Evolutionary conservation across 2,797 vertebrate genomes (phyloP), one percentile per base, ranked within the genome.

Genomic region (Staurois parvus): DNA sequence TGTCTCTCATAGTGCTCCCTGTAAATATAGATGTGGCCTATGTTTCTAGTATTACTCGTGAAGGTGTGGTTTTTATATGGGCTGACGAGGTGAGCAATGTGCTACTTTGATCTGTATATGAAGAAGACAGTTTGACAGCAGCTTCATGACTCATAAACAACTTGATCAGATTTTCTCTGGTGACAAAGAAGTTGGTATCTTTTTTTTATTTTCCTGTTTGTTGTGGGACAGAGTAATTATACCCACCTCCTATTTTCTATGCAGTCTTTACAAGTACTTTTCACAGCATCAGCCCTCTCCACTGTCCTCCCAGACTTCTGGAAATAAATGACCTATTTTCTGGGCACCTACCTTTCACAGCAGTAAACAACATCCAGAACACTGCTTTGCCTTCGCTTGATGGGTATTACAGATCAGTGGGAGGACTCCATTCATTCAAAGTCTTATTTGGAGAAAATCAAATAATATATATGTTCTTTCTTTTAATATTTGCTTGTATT

Each of bases 141-240:
- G 74, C 45, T 34, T 8, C 26, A 29, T 84, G 75, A 84, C 75
- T 84, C 74, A 84, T 32, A 34, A 72, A 84, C 82, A 84, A 72
- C 73, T 67, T 76, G 82, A 70, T 48, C 73, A 52, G 30, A 77
- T 84, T 84, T 76, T 37, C 83, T 40, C 37, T 77, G 45, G 45
- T 81, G 79, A 72, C 67, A 72, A 72, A 72, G n/a, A 62, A 59
- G 29, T 72, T 30, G 64, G 67, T 80, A 66, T 56, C 45, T 21
- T 15, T 72, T 15, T 72, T 37, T 59, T 72, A 26, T 56, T 37
- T 26, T 8, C 48, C 37, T 40, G 48, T 40, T 81, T 81, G 24
- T 59, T 21, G 0, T 73, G 69, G 52, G 52, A 73, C 26, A 72
- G n/a, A 28, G 24, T 72, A 4, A 62, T 81, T 81, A 62, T 72